Evolutionary conservation across 2,113 vertebrate species (phyloP).

Genomic region (Urocynchramus pylzowi): DNA sequence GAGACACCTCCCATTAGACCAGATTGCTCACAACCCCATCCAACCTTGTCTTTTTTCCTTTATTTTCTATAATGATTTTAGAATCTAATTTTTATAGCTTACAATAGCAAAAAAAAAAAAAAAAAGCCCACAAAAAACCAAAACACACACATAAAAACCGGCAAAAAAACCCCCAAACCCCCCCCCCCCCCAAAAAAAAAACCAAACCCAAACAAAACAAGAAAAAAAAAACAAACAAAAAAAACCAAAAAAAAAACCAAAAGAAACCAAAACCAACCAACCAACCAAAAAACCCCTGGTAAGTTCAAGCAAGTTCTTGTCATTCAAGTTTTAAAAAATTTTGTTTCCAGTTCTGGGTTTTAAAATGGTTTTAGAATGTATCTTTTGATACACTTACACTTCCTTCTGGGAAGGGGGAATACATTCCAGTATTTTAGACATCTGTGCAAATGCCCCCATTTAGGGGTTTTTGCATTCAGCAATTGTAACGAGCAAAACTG

Average conservation of each 20-base stretch:
- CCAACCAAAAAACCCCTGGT: too few species aligned
- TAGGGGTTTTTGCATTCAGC: background rate
- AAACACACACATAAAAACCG: background rate
- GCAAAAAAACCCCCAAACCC: background rate
- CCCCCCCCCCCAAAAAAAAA: background rate
- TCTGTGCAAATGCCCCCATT: background rate
- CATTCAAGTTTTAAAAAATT: background rate
- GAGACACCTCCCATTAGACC: background rate
- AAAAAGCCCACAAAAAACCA: background rate
- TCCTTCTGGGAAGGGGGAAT: background rate
- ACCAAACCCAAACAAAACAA: background rate
- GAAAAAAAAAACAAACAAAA: background rate
- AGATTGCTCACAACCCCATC: background rate
- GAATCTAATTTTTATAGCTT: background rate
- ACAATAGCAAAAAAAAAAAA: background rate
- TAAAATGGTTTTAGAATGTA: background rate
- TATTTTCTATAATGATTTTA: background rate
- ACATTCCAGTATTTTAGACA: background rate
- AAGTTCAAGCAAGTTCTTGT: background rate
- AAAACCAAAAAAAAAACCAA: too few species aligned
- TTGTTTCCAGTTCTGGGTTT: background rate
- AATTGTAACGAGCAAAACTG: background rate
- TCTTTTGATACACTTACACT: background rate
- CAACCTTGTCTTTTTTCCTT: background rate
- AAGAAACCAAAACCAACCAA: background rate